phyloP scores from a whole-genome alignment of 2,113 vertebrate species.

The Sus scrofa region T2T-Sscrofa CM000824.6:198800501-198801000 shows the following conservation, averaged over 20 bases:
- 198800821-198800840: background rate
- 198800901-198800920: constrained; percentile 22
- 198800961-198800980: background rate
- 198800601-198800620: background rate
- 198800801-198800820: constrained; percentile 8
- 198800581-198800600: too few species aligned
- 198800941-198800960: background rate
- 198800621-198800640: background rate
- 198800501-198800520: background rate
- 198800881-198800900: background rate
- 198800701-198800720: background rate
- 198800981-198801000: constrained; percentile 35
- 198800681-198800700: background rate
- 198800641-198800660: background rate
- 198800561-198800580: background rate
- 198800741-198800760: background rate
- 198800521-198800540: background rate
- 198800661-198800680: background rate
- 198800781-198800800: background rate
- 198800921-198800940: background rate
- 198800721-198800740: constrained; percentile 13
- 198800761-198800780: background rate
- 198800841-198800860: background rate
- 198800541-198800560: background rate
- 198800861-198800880: background rate